phyloP scores from a whole-genome alignment of 2,113 vertebrate species.

The Dasypus novemcinctus region DNA sequence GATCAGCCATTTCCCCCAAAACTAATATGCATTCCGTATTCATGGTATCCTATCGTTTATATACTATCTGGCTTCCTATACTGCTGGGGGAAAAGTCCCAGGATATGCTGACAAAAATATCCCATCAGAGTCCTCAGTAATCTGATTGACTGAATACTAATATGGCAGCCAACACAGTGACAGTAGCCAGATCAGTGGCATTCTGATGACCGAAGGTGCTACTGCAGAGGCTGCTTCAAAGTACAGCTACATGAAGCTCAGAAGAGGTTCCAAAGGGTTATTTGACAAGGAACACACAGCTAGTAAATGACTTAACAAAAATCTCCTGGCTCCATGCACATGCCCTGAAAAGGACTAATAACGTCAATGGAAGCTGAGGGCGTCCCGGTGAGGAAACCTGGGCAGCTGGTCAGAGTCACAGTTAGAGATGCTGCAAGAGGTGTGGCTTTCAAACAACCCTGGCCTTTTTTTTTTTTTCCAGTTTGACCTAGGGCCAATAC shows the following conservation, averaged over 20 bases:
- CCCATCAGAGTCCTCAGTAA: not conserved
- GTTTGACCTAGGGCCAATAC: not conserved
- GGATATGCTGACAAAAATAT: not conserved
- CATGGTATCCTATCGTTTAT: not conserved
- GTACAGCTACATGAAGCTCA: not conserved
- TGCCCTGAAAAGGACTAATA: not conserved
- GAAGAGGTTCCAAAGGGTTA: not conserved
- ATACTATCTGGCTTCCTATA: not conserved
- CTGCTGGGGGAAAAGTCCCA: not conserved
- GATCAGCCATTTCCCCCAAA: not conserved
- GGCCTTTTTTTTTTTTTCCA: too few relatives aligned
- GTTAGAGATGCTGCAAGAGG: not conserved
- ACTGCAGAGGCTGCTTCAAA: not conserved
- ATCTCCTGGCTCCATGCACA: not conserved
- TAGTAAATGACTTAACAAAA: not conserved
- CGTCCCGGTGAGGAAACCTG: too few relatives aligned
- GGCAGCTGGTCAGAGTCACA: not conserved
- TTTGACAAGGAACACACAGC: not conserved
- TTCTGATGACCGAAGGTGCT: not conserved
- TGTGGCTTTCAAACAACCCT: not conserved
- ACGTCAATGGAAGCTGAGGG: not conserved
- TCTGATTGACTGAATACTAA: not conserved
- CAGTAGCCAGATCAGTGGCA: accelerated
- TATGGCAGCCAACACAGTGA: not conserved
- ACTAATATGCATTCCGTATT: not conserved